These are phyloP conservation scores for Gymnopithys bicolor DNA, from an alignment of 2,797 vertebrate genomes.

Conservation along the genomic window DNA sequence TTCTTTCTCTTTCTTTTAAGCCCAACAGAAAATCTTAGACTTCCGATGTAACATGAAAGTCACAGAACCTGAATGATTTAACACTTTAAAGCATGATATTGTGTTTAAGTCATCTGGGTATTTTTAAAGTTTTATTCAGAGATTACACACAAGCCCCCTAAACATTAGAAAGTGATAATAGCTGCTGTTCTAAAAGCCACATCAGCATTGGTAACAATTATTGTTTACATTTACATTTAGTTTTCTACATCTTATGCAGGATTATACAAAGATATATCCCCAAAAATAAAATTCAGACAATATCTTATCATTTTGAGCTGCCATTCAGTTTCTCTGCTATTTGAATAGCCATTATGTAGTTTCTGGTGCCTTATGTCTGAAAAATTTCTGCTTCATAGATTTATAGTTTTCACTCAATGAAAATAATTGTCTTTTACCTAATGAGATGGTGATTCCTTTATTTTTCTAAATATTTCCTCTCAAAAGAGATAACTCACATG, in stretches of 20 bases:
- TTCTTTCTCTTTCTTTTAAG: neutral
- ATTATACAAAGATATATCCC: neutral
- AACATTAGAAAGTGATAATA: neutral
- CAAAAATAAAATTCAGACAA: neutral
- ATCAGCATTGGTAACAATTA: neutral
- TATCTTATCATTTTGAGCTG: neutral
- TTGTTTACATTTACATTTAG: neutral
- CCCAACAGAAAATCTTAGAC: neutral
- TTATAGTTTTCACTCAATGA: slow-evolving; percentile 6
- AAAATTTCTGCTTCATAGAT: slow-evolving; percentile 21
- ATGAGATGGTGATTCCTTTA: neutral
- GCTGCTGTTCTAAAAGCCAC: neutral
- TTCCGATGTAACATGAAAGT: neutral
- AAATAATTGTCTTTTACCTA: neutral
- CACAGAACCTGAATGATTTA: neutral
- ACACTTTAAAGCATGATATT: neutral
- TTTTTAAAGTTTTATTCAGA: neutral
- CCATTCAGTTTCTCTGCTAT: neutral
- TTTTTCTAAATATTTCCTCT: slow-evolving; percentile 34
- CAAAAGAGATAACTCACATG: neutral
- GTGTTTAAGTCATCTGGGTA: neutral
- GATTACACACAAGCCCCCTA: fast-evolving
- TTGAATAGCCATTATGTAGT: slow-evolving; percentile 15
- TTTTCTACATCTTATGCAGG: neutral
- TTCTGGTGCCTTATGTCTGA: slow-evolving; percentile 1